phyloP scores from a whole-genome alignment of 2,113 vertebrate species.

The Tiliqua scincoides region DNA sequence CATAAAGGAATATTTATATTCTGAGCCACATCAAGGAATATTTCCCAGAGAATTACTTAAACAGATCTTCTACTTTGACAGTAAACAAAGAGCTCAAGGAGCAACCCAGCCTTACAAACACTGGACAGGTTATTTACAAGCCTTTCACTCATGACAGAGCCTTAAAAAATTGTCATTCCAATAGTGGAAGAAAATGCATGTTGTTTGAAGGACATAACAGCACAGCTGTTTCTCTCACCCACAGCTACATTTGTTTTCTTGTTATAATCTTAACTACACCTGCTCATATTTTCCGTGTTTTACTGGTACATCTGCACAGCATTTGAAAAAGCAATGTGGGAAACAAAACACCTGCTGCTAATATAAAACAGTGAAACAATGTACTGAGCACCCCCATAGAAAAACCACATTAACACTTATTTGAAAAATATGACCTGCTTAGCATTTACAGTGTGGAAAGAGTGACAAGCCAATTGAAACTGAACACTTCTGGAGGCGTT shows the following conservation, averaged over 20 bases:
- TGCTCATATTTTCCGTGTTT: background rate
- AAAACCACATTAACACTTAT: background rate
- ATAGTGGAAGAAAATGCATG: background rate
- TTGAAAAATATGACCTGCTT: background rate
- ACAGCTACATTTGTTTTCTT: background rate
- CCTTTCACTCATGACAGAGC: background rate
- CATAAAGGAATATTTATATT: background rate
- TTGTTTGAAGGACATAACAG: background rate
- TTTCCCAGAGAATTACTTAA: background rate
- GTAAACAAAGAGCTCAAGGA: no score
- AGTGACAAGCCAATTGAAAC: background rate
- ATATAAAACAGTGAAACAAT: background rate
- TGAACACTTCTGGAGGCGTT: background rate
- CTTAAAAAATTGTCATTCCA: background rate
- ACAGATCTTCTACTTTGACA: background rate
- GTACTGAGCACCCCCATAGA: background rate
- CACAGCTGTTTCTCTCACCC: background rate
- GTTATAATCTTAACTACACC: background rate
- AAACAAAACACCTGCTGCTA: constrained; percentile 2
- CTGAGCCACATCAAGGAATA: background rate
- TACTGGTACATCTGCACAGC: background rate
- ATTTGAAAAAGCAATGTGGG: background rate
- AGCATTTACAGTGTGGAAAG: background rate
- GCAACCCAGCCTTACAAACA: background rate
- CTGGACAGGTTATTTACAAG: background rate